These are phyloP conservation scores for Columbina picui DNA, from an alignment of 2,113 vertebrate genomes.

Conservation along the genomic window DNA sequence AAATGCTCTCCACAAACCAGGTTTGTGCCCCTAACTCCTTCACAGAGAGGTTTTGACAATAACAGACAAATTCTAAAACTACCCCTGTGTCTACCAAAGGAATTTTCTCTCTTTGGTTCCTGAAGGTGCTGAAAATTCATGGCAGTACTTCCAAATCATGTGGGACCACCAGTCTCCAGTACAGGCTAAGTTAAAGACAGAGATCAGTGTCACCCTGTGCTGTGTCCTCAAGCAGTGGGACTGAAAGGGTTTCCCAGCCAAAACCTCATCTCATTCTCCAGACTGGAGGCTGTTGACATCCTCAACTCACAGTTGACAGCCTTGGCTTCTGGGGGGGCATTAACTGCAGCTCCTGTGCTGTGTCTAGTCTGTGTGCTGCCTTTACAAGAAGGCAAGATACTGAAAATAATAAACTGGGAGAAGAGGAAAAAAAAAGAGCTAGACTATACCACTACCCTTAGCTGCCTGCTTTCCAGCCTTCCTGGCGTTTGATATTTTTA, in stretches of 20 bases:
- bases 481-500: constrained; percentile 26
- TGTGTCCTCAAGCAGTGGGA: neutral
- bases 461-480: neutral
- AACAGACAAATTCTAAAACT: neutral
- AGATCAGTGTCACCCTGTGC: neutral
- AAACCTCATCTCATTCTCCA: neutral
- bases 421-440: neutral
- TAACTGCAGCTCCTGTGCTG: neutral
- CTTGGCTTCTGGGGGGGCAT: neutral
- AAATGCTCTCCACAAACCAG: neutral
- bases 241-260: neutral
- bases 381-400: neutral
- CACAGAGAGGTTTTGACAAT: neutral
- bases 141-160: neutral
- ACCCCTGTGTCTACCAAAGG: neutral
- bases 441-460: neutral
- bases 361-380: neutral
- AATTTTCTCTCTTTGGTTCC: neutral
- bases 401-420: neutral
- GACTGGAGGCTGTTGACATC: neutral
- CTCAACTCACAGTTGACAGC: neutral
- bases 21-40: neutral
- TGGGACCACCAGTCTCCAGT: neutral
- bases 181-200: rapidly evolving
- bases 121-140: neutral